Conservation (phyloP, 2,113 vertebrate species). For the Stictonetta naevosa region DNA sequence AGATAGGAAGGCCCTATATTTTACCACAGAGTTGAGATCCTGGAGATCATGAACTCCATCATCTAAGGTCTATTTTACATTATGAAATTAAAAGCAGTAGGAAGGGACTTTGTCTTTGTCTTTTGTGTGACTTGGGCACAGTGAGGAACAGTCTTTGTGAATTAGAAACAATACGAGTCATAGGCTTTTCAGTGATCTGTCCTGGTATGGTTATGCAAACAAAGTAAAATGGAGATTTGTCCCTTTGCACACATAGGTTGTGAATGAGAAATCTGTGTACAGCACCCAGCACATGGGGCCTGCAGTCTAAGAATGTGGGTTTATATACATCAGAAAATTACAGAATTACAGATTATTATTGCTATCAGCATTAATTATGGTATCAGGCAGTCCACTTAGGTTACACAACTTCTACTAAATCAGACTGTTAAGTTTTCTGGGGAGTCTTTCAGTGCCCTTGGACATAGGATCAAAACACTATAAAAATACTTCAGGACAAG, state of each 20-base stretch:
- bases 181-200: background rate
- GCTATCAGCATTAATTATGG: background rate
- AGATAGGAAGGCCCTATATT: background rate
- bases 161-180: background rate
- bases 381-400: background rate
- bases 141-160: background rate
- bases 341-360: background rate
- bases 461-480: background rate
- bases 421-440: background rate
- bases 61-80: background rate
- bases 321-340: background rate
- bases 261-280: background rate
- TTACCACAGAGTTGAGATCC: background rate
- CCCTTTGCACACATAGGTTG: background rate
- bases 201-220: fast-evolving
- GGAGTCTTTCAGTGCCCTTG: background rate
- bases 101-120: background rate
- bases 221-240: background rate
- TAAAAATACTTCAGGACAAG: background rate
- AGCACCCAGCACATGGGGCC: background rate
- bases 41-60: background rate
- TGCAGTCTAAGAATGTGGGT: background rate
- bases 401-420: background rate
- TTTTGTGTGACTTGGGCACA: background rate
- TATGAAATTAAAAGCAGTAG: slow-evolving; percentile 18